Conservation (phyloP, 1,140 invertebrate genomes). For the Cydia amplana region DNA sequence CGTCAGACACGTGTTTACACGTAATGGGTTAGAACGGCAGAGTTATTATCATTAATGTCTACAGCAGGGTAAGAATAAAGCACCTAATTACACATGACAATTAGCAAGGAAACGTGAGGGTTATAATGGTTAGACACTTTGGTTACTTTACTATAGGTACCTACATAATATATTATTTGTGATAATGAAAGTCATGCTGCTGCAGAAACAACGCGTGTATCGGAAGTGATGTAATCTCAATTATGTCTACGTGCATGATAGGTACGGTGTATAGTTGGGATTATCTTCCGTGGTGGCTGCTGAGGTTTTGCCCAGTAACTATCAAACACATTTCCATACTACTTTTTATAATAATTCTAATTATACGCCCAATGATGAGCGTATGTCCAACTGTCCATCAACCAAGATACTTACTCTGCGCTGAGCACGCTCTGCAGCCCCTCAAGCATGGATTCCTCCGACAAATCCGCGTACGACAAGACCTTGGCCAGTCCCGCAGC, state of each 20-base stretch:
- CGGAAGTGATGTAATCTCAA: constrained; percentile 2
- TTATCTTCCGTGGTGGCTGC: no score
- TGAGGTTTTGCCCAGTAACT: no score
- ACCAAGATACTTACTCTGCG: constrained; percentile 66
- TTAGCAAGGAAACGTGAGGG: constrained; percentile 13
- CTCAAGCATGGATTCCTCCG: constrained; percentile 62
- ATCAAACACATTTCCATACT: no score
- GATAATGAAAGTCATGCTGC: not conserved
- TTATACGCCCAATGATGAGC: no score
- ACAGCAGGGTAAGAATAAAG: not conserved
- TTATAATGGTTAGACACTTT: not conserved
- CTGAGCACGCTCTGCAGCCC: constrained; percentile 68
- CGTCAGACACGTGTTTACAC: not conserved
- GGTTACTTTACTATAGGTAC: no score
- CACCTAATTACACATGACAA: not conserved
- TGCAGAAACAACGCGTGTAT: not conserved
- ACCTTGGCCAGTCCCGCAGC: constrained; percentile 62
- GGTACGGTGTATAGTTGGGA: no score
- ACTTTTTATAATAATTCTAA: no score
- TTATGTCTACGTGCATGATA: no score
- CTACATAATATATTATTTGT: not conserved
- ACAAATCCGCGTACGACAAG: constrained; percentile 60
- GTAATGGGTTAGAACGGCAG: not conserved
- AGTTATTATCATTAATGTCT: not conserved
- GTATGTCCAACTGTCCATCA: not conserved